phyloP scores from a whole-genome alignment of 1,140 invertebrate species.

The Agrilus planipennis region DNA sequence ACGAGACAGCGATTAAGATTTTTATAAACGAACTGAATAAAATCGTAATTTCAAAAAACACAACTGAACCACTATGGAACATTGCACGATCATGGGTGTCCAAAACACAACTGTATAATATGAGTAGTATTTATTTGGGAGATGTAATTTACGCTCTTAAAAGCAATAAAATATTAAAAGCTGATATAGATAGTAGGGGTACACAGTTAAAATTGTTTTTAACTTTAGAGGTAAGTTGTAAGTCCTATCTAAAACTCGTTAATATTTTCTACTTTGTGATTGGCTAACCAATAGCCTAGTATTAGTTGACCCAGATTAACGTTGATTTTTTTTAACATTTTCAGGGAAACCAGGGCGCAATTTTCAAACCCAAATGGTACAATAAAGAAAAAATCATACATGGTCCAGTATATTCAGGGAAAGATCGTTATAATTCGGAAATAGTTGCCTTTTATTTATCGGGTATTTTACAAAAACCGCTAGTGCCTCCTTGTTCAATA shows the following conservation, averaged over 20 bases:
- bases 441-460: constrained; percentile 88
- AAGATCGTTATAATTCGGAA: constrained; percentile 88
- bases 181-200: constrained; percentile 65
- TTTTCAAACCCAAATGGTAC: constrained; percentile 91
- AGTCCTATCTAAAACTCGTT: constrained; percentile 8
- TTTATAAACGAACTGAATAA: constrained; percentile 16
- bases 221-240: constrained; percentile 46
- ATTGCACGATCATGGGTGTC: constrained; percentile 22
- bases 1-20: constrained; percentile 9
- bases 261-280: too few relatives aligned
- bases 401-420: constrained; percentile 74
- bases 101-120: constrained; percentile 17
- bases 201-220: constrained; percentile 84
- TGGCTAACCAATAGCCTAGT: too few relatives aligned
- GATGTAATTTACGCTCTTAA: constrained; percentile 58
- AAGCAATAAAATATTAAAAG: constrained; percentile 54
- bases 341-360: constrained; percentile 58
- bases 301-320: too few relatives aligned
- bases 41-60: too few relatives aligned
- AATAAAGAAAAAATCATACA: constrained; percentile 57
- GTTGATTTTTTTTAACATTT: constrained; percentile 11
- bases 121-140: constrained; percentile 38
- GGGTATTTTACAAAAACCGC: constrained; percentile 61
- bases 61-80: constrained; percentile 18
- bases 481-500: constrained; percentile 68